Conservation (phyloP, 2,797 vertebrate genomes). For the Tamandua tetradactyla region DNA sequence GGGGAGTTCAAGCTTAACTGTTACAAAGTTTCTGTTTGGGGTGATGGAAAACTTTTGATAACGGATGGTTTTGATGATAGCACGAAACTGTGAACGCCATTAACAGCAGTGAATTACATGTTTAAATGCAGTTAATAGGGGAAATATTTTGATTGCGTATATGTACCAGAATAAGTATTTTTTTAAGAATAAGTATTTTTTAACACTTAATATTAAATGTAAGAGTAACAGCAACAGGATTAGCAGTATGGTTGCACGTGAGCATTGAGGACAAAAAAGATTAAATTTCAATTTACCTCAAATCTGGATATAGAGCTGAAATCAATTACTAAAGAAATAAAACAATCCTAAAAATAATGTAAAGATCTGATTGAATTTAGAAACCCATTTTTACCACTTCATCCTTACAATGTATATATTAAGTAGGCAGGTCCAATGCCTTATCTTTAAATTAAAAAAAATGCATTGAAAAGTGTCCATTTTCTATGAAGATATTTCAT, state of each 20-base stretch:
- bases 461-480: background rate
- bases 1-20: too few species aligned
- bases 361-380: background rate
- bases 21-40: too few species aligned
- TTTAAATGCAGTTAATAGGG: too few species aligned
- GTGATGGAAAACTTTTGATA: too few species aligned
- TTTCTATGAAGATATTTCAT: background rate
- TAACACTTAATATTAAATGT: too few species aligned
- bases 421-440: background rate
- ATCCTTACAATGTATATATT: background rate
- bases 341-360: background rate
- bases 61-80: too few species aligned
- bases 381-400: background rate
- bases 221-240: background rate
- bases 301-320: background rate
- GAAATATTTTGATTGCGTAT: too few species aligned
- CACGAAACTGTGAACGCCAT: too few species aligned
- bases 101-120: too few species aligned
- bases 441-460: background rate
- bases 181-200: background rate
- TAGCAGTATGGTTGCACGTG: rapidly evolving
- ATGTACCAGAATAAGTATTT: too few species aligned
- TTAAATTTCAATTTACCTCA: too few species aligned
- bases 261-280: too few species aligned
- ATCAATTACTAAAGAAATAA: background rate